phyloP scores from a whole-genome alignment of 2,888 invertebrate species.

The Lydus trimaculatus region DNA sequence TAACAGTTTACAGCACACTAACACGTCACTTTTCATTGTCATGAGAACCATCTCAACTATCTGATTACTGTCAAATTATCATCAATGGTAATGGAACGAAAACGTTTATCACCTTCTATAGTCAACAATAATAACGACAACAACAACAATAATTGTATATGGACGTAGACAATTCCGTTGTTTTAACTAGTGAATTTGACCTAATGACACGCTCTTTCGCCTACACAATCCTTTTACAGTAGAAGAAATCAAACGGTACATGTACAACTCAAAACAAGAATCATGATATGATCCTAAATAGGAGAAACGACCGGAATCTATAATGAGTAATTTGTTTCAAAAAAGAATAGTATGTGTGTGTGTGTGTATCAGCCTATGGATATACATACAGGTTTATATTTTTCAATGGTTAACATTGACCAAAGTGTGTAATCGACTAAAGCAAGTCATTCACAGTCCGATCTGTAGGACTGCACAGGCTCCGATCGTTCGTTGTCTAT shows the following conservation, averaged over 20 bases:
- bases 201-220: slow-evolving; percentile 36
- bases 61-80: neutral
- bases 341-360: slow-evolving; percentile 11
- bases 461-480: too few species aligned
- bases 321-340: neutral
- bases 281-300: slow-evolving; percentile 25
- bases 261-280: slow-evolving; percentile 22
- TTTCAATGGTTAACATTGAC: slow-evolving; percentile 4
- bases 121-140: neutral
- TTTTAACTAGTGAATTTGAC: slow-evolving; percentile 33
- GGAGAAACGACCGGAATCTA: slow-evolving; percentile 20
- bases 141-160: neutral
- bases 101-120: neutral
- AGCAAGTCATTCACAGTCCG: too few species aligned
- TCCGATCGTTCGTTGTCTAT: too few species aligned
- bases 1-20: neutral
- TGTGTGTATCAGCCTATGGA: neutral
- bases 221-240: slow-evolving; percentile 31
- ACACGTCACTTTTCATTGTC: neutral
- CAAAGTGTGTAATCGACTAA: too few species aligned
- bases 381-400: neutral
- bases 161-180: slow-evolving; percentile 22
- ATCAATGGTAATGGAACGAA: neutral
- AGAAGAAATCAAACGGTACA: slow-evolving; percentile 22
- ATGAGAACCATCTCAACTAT: neutral